phyloP scores from a whole-genome alignment of 2,888 invertebrate genomes.

The Lochmaea capreae region DNA sequence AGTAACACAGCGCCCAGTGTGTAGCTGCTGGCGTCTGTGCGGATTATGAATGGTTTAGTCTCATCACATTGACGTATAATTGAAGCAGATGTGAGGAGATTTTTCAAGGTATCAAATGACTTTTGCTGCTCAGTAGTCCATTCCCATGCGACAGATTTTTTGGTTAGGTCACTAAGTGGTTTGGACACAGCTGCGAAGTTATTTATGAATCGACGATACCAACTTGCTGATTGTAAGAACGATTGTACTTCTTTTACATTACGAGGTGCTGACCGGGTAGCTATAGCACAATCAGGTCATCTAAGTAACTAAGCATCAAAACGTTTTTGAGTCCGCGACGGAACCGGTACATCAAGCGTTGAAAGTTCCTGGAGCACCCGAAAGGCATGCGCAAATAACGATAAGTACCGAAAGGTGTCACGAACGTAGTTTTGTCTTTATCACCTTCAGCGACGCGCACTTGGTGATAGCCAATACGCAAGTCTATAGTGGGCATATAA shows the following conservation, averaged over 20 bases:
- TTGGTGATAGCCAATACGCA: conserved; percentile 61
- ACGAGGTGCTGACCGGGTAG: background rate
- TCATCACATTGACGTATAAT: too few relatives aligned
- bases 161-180: too few relatives aligned
- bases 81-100: too few relatives aligned
- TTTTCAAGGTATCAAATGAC: too few relatives aligned
- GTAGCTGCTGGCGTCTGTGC: too few relatives aligned
- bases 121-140: too few relatives aligned
- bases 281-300: conserved; percentile 38
- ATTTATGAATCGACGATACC: conserved; percentile 17
- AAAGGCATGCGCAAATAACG: conserved; percentile 40
- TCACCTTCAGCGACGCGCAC: conserved; percentile 54
- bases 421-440: conserved; percentile 40
- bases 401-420: conserved; percentile 42
- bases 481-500: conserved; percentile 41
- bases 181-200: conserved; percentile 1
- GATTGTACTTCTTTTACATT: conserved; percentile 10
- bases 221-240: conserved; percentile 12
- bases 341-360: conserved; percentile 40
- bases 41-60: too few relatives aligned
- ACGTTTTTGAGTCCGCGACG: conserved; percentile 27
- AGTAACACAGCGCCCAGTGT: too few relatives aligned
- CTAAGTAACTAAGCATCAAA: conserved; percentile 27
- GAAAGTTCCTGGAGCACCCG: conserved; percentile 34
- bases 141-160: too few relatives aligned